Conservation (phyloP, 2,888 invertebrate species). For the Dicyrtomina minuta region DNA sequence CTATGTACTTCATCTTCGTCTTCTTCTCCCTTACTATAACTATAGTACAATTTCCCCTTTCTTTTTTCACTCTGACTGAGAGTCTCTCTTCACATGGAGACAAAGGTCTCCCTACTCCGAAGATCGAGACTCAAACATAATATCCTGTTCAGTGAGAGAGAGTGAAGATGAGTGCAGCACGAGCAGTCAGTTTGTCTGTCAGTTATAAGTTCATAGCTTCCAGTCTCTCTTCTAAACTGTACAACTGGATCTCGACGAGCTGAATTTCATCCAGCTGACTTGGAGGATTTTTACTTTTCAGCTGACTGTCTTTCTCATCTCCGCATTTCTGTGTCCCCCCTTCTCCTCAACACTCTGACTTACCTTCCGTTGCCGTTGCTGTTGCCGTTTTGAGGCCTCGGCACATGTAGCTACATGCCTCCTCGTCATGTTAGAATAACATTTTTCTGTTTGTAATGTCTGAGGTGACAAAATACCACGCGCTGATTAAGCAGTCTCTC, state of each 20-base stretch:
- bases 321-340: slow-evolving; percentile 23
- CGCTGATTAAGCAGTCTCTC: slow-evolving; percentile 41
- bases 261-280: slow-evolving; percentile 19
- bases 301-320: slow-evolving; percentile 32
- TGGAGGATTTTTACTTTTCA: neutral
- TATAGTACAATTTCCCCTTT: neutral
- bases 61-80: slow-evolving; percentile 4
- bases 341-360: neutral
- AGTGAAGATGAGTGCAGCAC: no score
- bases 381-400: no score
- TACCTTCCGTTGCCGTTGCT: no score
- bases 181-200: neutral
- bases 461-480: slow-evolving; percentile 48
- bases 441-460: slow-evolving; percentile 45
- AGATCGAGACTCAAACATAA: neutral
- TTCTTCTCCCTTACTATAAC: neutral
- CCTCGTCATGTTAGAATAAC: slow-evolving; percentile 39
- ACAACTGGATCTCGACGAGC: no score
- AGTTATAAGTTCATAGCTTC: no score
- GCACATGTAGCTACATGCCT: no score
- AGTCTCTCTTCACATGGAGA: neutral
- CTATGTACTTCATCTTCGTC: neutral
- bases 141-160: neutral
- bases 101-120: neutral
- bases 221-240: slow-evolving; percentile 1